A percentile compares a stretch with the other conserved stretches of the same genome.
These are phyloP conservation scores for Trichopoda pennipes DNA, from an alignment of 2,888 invertebrate genomes.

Conservation along the genomic window DNA sequence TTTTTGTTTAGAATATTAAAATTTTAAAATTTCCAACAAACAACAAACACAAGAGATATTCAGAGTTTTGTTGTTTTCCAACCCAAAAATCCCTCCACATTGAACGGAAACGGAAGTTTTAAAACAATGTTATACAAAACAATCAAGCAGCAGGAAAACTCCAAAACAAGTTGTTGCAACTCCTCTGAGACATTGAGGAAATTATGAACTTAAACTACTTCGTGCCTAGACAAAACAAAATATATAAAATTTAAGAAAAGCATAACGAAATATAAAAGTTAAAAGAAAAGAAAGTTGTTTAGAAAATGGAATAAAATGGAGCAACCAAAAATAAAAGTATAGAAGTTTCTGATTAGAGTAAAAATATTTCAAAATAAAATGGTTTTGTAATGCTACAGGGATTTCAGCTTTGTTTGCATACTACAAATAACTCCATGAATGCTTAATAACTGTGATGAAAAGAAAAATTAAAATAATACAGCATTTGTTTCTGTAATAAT, in stretches of 20 bases:
- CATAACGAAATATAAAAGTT: too few relatives aligned
- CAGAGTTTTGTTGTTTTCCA: too few relatives aligned
- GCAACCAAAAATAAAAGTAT: background rate
- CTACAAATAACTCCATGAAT: background rate
- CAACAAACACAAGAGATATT: conserved; percentile 15
- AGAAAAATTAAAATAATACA: background rate
- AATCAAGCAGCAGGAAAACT: conserved; percentile 24
- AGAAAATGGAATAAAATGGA: background rate
- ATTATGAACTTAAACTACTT: conserved; percentile 40
- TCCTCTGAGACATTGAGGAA: conserved; percentile 63
- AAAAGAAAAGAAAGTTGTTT: conserved; percentile 5
- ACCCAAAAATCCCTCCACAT: conserved; percentile 31
- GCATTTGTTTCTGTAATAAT: too few relatives aligned
- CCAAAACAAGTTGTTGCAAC: conserved; percentile 49
- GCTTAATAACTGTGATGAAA: too few relatives aligned
- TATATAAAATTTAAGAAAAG: conserved; percentile 5
- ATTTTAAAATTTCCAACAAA: conserved; percentile 19
- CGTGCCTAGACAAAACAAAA: conserved; percentile 11
- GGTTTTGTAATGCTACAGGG: conserved; percentile 42
- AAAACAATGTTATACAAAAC: conserved; percentile 49
- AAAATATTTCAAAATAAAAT: background rate
- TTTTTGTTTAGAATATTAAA: conserved; percentile 13
- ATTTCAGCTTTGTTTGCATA: conserved; percentile 28
- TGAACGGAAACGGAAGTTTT: conserved; percentile 67
- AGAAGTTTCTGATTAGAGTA: background rate